Percentiles rank a stretch among this genome's conserved stretches.
Conservation (phyloP, 2,113 vertebrate genomes). For the Salminus brasiliensis region DNA sequence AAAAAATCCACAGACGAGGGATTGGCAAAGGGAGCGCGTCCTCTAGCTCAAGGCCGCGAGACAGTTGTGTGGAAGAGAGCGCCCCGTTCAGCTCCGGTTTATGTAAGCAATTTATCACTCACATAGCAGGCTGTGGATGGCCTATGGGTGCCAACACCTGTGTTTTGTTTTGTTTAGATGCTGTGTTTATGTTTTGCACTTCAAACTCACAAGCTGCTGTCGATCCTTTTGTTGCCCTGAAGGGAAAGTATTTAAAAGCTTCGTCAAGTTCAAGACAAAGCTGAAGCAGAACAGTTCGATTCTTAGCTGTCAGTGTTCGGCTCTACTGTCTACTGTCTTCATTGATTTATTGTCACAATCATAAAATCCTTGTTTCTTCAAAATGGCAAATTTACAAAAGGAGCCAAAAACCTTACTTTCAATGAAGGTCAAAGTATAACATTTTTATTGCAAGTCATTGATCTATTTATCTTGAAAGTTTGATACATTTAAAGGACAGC, state of each 20-base stretch:
- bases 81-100: slow-evolving; percentile 14
- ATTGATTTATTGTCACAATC: too few relatives aligned
- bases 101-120: slow-evolving; percentile 30
- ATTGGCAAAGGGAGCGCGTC: background rate
- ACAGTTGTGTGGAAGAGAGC: slow-evolving; percentile 5
- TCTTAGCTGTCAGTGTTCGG: background rate
- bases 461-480: too few relatives aligned
- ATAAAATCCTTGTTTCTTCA: too few relatives aligned
- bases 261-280: background rate
- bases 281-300: slow-evolving; percentile 9
- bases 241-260: background rate
- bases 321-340: too few relatives aligned
- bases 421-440: too few relatives aligned
- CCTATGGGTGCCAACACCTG: slow-evolving; percentile 22
- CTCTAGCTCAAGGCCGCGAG: slow-evolving; percentile 21
- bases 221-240: background rate
- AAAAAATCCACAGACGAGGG: background rate
- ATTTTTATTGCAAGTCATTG: too few relatives aligned
- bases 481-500: too few relatives aligned
- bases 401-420: too few relatives aligned
- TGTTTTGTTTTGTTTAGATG: slow-evolving; percentile 11
- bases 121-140: background rate
- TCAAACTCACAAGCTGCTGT: background rate
- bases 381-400: too few relatives aligned
- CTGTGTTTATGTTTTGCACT: slow-evolving; percentile 23